These are phyloP conservation scores for Centropyge bicolor DNA, from an alignment of 2,797 vertebrate species.

Conservation along the genomic window DNA sequence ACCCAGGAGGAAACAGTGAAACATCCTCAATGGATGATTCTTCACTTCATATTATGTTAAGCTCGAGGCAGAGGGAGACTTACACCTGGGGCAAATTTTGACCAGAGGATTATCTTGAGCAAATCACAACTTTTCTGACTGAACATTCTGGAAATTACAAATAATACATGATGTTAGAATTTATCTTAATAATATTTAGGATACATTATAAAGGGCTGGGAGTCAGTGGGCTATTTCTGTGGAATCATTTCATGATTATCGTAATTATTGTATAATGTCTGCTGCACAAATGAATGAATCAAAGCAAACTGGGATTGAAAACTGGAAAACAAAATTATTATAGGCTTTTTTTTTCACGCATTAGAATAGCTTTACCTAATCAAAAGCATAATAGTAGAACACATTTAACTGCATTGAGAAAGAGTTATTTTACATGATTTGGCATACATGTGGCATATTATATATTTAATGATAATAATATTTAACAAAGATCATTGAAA, in stretches of 20 bases:
- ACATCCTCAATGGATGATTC: conserved; percentile 15
- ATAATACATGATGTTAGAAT: neutral
- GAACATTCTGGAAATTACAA: neutral
- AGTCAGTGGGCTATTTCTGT: neutral
- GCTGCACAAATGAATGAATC: neutral
- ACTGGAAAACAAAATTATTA: neutral
- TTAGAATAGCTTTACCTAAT: neutral
- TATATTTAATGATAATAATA: no score
- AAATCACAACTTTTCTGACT: neutral
- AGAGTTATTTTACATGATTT: no score
- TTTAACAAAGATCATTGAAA: neutral
- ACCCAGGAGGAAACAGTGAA: conserved; percentile 23
- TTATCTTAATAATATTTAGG: neutral
- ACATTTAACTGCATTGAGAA: neutral
- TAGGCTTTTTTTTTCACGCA: neutral
- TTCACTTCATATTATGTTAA: conserved; percentile 12
- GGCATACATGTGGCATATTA: no score
- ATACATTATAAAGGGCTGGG: neutral
- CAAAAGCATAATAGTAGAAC: neutral
- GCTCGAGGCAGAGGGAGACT: neutral
- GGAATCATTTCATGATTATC: neutral
- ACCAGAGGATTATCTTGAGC: neutral
- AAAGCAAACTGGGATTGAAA: neutral
- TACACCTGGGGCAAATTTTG: neutral
- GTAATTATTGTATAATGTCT: neutral